phyloP scores from a whole-genome alignment of 1,140 invertebrate species.

The Drosophila arizonae region DNA sequence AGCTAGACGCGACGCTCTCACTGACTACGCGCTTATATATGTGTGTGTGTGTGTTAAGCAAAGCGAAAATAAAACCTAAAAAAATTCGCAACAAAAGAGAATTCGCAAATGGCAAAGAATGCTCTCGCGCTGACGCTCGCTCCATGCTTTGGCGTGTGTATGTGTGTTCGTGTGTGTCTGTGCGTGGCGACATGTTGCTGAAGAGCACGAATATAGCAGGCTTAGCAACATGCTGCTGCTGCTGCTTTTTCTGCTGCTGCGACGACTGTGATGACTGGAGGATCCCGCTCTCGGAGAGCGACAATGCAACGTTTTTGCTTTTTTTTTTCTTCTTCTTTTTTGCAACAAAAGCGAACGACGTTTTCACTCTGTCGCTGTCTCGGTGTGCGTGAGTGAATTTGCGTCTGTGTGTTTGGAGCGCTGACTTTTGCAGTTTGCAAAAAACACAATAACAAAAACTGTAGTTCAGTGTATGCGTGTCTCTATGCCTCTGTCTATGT shows the following conservation, averaged over 20 bases:
- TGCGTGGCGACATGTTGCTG: conserved; percentile 37
- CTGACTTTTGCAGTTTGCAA: conserved; percentile 50
- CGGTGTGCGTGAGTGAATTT: conserved; percentile 7
- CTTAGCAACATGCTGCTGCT: conserved; percentile 36
- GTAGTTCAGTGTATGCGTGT: too few species aligned
- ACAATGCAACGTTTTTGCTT: conserved; percentile 42
- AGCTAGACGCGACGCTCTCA: conserved; percentile 8
- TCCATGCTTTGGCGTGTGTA: background rate
- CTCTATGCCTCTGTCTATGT: background rate
- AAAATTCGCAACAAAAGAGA: conserved; percentile 55
- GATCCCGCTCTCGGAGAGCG: conserved; percentile 40
- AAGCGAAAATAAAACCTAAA: conserved; percentile 8
- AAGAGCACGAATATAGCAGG: conserved; percentile 9
- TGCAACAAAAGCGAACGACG: conserved; percentile 24
- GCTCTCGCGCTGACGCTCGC: conserved; percentile 15
- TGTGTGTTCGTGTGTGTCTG: background rate
- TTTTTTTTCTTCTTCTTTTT: conserved; percentile 41
- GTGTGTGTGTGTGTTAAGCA: conserved; percentile 12
- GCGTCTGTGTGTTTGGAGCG: conserved; percentile 29
- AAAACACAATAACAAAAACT: conserved; percentile 3
- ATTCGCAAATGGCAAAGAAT: conserved; percentile 52
- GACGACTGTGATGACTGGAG: conserved; percentile 28
- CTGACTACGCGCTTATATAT: conserved; percentile 2
- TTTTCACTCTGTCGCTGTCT: conserved; percentile 32
- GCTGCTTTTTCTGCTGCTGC: conserved; percentile 12